Conservation (phyloP, 23 tunicate genomes). For the Clavelina lepadiformis region DNA sequence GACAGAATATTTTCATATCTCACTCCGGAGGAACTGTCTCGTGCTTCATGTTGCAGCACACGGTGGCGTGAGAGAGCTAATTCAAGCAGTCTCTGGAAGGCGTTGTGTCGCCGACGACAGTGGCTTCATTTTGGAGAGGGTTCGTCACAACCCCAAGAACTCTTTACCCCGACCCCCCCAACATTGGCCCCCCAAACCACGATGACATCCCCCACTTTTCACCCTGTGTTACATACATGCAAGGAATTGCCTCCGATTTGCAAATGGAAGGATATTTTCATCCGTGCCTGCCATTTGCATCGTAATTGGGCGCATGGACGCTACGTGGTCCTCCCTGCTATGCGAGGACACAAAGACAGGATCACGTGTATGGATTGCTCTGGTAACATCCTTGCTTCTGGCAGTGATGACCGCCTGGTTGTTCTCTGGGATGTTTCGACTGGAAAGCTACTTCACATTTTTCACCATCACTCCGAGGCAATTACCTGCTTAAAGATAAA, state of each 20-base stretch:
- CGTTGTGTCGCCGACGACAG: conserved; percentile 46
- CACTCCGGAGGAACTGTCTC: conserved; percentile 66
- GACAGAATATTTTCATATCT: conserved; percentile 81
- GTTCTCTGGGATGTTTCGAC: conserved; percentile 65
- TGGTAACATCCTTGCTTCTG: conserved; percentile 69
- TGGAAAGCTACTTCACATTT: conserved; percentile 28
- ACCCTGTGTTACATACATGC: conserved; percentile 54
- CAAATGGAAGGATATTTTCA: conserved; percentile 88
- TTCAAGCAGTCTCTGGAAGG: conserved; percentile 72
- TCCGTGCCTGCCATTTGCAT: conserved; percentile 77
- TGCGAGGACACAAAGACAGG: conserved; percentile 71
- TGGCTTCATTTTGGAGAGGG: conserved; percentile 91
- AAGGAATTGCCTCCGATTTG: conserved; percentile 65
- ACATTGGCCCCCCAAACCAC: conserved; percentile 54
- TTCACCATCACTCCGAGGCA: conserved; percentile 70
- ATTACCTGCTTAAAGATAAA: conserved; percentile 58
- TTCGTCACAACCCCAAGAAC: conserved; percentile 39
- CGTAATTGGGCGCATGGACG: conserved; percentile 83
- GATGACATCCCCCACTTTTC: conserved; percentile 73
- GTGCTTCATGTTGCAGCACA: conserved; percentile 55
- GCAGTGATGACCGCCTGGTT: conserved; percentile 74
- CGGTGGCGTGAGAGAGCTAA: conserved; percentile 89
- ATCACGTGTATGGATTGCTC: conserved; percentile 69
- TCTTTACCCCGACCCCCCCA: conserved; percentile 52
- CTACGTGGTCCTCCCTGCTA: conserved; percentile 74